These are phyloP conservation scores for Oophaga sylvatica DNA, from an alignment of 2,797 vertebrate genomes.

Conservation along the genomic window DNA sequence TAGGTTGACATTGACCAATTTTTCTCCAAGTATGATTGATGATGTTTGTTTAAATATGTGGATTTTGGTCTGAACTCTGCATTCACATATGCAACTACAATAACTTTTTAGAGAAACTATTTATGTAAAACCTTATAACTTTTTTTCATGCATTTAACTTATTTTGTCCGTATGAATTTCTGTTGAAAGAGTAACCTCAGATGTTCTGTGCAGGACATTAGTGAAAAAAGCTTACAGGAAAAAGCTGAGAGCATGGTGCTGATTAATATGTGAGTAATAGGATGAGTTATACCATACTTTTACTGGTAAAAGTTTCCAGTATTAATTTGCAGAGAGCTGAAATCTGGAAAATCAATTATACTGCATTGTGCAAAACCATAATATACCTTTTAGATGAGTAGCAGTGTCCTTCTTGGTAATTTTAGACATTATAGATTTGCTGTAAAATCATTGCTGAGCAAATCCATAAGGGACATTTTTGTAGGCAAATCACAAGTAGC, in stretches of 20 bases:
- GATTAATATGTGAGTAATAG: conserved; percentile 13
- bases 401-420: too few relatives aligned
- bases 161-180: background rate
- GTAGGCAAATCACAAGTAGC: too few relatives aligned
- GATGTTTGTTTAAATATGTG: background rate
- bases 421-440: too few relatives aligned
- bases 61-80: background rate
- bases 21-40: background rate
- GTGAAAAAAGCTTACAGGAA: background rate
- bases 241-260: background rate
- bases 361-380: background rate
- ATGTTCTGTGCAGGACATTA: background rate
- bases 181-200: background rate
- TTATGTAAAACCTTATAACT: background rate
- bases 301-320: background rate
- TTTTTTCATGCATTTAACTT: background rate
- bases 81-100: background rate
- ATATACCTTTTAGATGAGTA: background rate
- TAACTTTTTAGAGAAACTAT: background rate
- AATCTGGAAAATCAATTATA: background rate
- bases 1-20: background rate
- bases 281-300: background rate
- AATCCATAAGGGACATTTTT: too few relatives aligned
- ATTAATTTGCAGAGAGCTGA: background rate
- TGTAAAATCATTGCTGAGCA: too few relatives aligned